Conservation (phyloP, 2,888 invertebrate species). For the Pyrrhia umbra region DNA sequence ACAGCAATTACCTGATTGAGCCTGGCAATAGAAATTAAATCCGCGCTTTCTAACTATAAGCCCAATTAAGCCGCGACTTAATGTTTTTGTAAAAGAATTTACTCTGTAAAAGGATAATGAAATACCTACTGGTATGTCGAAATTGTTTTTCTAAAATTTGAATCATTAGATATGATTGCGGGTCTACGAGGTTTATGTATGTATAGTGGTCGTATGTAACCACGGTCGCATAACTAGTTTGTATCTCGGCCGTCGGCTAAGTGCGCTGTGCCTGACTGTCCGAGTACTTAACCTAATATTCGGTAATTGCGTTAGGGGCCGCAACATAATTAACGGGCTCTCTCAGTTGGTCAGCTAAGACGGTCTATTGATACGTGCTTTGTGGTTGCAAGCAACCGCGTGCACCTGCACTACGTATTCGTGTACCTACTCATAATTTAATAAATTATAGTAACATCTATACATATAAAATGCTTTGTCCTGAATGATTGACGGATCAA, state of each 20-base stretch:
- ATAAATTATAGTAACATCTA: neutral
- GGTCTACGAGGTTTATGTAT: constrained; percentile 43
- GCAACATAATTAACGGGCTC: constrained; percentile 84
- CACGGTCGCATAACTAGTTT: constrained; percentile 80
- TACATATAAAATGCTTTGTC: too few species aligned
- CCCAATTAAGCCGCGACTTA: neutral
- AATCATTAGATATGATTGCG: neutral
- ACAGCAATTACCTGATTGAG: constrained; percentile 1
- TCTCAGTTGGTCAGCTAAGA: constrained; percentile 81
- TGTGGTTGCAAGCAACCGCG: constrained; percentile 61
- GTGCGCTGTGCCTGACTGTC: constrained; percentile 80
- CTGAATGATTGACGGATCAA: too few species aligned
- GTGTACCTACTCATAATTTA: neutral
- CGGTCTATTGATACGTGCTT: constrained; percentile 79
- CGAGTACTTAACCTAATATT: constrained; percentile 89
- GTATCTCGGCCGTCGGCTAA: constrained; percentile 79
- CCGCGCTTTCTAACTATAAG: neutral
- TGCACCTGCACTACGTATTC: neutral
- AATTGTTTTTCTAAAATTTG: neutral
- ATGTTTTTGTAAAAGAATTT: neutral
- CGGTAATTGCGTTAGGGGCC: constrained; percentile 85
- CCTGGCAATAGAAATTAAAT: neutral
- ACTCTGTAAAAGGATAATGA: neutral
- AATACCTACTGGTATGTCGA: neutral
- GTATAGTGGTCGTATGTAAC: constrained; percentile 55